Evolutionary conservation across 2,888 invertebrate species (phyloP).

Genomic region (Caenorhabditis drosophilae): DNA sequence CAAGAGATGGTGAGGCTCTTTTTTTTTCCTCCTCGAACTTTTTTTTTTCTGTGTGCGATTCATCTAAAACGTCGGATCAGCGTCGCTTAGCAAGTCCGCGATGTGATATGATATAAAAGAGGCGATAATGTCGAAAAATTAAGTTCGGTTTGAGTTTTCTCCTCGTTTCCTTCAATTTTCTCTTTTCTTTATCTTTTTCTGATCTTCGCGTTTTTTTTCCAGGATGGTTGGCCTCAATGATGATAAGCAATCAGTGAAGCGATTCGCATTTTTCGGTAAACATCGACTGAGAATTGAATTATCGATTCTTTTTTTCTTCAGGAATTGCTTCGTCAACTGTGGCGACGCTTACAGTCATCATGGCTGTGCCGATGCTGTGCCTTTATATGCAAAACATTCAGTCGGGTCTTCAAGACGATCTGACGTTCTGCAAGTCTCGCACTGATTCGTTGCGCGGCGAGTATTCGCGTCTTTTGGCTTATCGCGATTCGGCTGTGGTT

Average conservation of each 20-base stretch:
- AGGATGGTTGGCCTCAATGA: slow-evolving; percentile 42
- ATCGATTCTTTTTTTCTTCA: too few relatives aligned
- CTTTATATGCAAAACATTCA: slow-evolving; percentile 68
- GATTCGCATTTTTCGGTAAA: slow-evolving; percentile 64
- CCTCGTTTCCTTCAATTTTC: too few relatives aligned
- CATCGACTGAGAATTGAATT: too few relatives aligned
- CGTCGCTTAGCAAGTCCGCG: slow-evolving; percentile 37
- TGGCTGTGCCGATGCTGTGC: slow-evolving; percentile 65
- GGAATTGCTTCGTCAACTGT: slow-evolving; percentile 56
- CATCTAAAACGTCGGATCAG: too few relatives aligned
- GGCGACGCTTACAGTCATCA: slow-evolving; percentile 63
- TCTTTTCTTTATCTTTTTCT: too few relatives aligned
- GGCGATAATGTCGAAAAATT: too few relatives aligned
- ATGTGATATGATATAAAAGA: slow-evolving; percentile 17
- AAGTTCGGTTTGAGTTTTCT: slow-evolving; percentile 4
- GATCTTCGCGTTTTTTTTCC: slow-evolving; percentile 2
- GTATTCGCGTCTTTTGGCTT: slow-evolving; percentile 44
- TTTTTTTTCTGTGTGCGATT: slow-evolving; percentile 16
- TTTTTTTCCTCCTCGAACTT: background rate
- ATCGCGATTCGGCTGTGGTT: slow-evolving; percentile 28
- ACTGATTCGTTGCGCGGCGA: slow-evolving; percentile 60
- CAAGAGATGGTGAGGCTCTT: too few relatives aligned
- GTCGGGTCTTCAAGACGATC: slow-evolving; percentile 61
- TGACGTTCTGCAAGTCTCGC: slow-evolving; percentile 64
- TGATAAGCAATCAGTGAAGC: slow-evolving; percentile 55